These are phyloP conservation scores for Cathartes aura DNA, from an alignment of 2,113 vertebrate species.

Conservation along the genomic window DNA sequence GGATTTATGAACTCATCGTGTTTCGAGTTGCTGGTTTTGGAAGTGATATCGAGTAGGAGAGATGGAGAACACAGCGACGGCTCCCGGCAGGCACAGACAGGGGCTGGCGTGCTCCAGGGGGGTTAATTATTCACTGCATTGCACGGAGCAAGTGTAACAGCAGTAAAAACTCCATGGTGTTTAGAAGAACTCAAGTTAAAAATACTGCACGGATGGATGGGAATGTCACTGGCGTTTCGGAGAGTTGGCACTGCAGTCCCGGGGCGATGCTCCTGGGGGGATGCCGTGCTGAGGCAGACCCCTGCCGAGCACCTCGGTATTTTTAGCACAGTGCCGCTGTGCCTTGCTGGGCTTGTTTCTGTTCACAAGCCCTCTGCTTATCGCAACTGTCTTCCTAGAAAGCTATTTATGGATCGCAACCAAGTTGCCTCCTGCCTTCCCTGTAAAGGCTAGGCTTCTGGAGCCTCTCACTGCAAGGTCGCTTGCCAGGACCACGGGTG, in stretches of 20 bases:
- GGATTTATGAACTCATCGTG: accelerated
- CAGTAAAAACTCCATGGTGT: accelerated
- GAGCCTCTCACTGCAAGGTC: not conserved
- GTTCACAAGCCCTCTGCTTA: not conserved
- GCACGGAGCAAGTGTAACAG: accelerated
- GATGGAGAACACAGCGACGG: not conserved
- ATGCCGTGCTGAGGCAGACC: not conserved
- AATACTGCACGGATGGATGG: accelerated
- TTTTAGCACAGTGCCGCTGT: accelerated
- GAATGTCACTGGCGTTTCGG: accelerated
- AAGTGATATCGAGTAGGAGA: accelerated
- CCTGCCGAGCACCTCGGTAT: not conserved
- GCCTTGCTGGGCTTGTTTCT: not conserved
- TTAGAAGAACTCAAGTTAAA: not conserved
- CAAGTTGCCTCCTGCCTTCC: conserved; percentile 6
- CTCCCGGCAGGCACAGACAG: accelerated
- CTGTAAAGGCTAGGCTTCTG: not conserved
- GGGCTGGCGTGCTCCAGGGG: accelerated
- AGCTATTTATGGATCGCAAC: not conserved
- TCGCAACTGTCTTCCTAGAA: not conserved
- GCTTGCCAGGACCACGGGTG: not conserved
- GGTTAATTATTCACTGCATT: not conserved
- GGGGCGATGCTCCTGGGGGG: not conserved
- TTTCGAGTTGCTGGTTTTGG: not conserved
- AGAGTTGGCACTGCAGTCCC: not conserved